These are phyloP conservation scores for Eurois occulta DNA, from an alignment of 2,888 invertebrate genomes.

Conservation along the genomic window DNA sequence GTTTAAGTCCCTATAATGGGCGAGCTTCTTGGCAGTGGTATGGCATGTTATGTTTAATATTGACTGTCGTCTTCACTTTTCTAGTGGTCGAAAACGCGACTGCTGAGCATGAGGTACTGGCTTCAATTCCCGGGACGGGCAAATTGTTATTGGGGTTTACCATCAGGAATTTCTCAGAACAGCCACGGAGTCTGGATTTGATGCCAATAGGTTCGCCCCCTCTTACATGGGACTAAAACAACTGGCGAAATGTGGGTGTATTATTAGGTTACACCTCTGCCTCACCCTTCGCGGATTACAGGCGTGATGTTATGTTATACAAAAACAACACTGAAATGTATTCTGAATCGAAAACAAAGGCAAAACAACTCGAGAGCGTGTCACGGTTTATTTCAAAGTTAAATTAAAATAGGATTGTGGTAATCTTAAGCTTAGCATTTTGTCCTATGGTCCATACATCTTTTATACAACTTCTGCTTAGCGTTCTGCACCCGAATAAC, in stretches of 20 bases:
- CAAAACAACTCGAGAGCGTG: background rate
- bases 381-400: slow-evolving; percentile 34
- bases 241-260: background rate
- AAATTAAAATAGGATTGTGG: slow-evolving; percentile 48
- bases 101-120: too few species aligned
- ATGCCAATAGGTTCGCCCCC: background rate
- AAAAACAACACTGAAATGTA: slow-evolving; percentile 4
- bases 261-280: background rate
- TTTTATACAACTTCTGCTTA: background rate
- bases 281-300: background rate
- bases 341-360: background rate
- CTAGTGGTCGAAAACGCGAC: too few species aligned
- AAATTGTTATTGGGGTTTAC: too few species aligned
- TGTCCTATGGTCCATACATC: slow-evolving; percentile 1
- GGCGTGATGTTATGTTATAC: background rate
- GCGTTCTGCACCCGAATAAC: too few species aligned
- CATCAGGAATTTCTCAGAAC: too few species aligned
- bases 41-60: too few species aligned
- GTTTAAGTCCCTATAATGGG: too few species aligned
- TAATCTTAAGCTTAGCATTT: slow-evolving; percentile 36
- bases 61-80: too few species aligned
- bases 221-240: background rate
- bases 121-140: too few species aligned
- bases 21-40: too few species aligned
- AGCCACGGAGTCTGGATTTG: too few species aligned